Evolutionary conservation across 2,113 vertebrate species (phyloP).

Genomic region (Apteryx mantelli): DNA sequence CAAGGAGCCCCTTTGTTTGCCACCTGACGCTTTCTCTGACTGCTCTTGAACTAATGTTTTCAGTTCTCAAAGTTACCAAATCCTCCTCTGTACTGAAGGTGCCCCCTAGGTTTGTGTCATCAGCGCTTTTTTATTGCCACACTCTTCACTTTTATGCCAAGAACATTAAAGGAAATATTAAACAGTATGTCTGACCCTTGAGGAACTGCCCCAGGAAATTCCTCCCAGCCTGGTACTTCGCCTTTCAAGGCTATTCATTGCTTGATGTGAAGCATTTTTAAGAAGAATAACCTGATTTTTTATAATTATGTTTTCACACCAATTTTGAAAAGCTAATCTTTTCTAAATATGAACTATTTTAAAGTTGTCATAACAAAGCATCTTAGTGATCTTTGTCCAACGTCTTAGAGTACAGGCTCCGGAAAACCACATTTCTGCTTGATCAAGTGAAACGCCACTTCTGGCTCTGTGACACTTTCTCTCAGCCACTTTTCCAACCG

Average conservation of each 20-base stretch:
- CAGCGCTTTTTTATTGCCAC: neutral
- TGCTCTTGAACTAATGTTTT: neutral
- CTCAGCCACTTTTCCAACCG: neutral
- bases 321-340: neutral
- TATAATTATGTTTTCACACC: neutral
- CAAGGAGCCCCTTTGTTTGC: neutral
- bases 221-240: neutral
- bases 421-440: neutral
- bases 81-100: neutral
- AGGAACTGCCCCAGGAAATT: neutral
- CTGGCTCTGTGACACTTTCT: accelerated
- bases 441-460: neutral
- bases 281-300: neutral
- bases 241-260: neutral
- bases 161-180: neutral
- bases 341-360: neutral
- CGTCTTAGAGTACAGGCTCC: neutral
- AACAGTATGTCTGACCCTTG: neutral
- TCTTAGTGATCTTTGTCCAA: neutral
- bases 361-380: neutral
- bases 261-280: neutral
- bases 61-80: neutral
- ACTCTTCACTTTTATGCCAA: neutral
- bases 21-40: neutral
- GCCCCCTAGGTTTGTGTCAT: neutral